phyloP scores from a whole-genome alignment of 2,113 vertebrate species.

The Dromiciops gliroides region DNA sequence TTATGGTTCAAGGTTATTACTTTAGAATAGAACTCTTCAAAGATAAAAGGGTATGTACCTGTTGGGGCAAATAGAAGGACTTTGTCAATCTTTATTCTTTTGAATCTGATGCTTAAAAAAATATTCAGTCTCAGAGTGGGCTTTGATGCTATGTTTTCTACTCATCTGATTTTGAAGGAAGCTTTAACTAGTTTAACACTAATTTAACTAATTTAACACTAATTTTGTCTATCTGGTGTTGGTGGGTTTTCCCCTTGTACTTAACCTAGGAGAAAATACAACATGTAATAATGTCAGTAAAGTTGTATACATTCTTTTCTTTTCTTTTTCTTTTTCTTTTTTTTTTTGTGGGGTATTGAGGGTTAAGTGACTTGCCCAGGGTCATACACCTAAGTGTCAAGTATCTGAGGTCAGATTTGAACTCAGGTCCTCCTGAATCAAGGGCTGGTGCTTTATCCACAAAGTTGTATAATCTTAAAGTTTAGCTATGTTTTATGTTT shows the following conservation, averaged over 20 bases:
- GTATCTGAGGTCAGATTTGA: too few species aligned
- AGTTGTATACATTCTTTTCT: too few species aligned
- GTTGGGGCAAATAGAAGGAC: neutral
- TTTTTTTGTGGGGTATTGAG: too few species aligned
- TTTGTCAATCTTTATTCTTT: neutral
- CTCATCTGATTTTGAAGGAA: neutral
- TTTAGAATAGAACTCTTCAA: neutral
- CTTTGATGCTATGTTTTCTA: neutral
- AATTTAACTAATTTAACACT: neutral
- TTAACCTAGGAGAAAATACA: neutral
- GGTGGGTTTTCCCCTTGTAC: neutral
- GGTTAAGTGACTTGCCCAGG: too few species aligned
- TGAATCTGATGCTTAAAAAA: neutral
- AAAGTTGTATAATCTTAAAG: neutral
- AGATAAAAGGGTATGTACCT: neutral
- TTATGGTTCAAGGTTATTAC: neutral
- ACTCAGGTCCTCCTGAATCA: too few species aligned
- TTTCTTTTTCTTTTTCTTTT: too few species aligned
- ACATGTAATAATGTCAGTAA: neutral
- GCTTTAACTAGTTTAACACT: neutral
- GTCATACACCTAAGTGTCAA: too few species aligned
- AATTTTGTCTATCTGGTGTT: neutral
- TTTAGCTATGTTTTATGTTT: neutral
- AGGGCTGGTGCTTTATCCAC: too few species aligned
- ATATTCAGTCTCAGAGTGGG: neutral